A percentile compares a stretch with the other conserved stretches of the same genome.
phyloP scores from a whole-genome alignment of 2,113 vertebrate species.

The Nerophis ophidion region DNA sequence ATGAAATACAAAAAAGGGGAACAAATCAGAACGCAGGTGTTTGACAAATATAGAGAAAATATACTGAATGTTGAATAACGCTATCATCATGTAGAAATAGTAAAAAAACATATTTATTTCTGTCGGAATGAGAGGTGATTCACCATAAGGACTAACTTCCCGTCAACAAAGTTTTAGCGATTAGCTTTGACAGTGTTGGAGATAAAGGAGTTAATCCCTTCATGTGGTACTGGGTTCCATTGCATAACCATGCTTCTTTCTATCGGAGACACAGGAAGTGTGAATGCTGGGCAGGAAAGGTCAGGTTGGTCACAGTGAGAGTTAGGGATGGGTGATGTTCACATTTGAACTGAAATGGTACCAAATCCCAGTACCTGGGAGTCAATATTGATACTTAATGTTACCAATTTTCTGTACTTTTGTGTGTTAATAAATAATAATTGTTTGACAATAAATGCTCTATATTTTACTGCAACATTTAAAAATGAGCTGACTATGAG shows the following conservation, averaged over 20 bases:
- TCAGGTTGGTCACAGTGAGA: too few relatives aligned
- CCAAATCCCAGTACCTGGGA: too few relatives aligned
- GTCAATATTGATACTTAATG: too few relatives aligned
- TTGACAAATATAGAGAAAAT: too few relatives aligned
- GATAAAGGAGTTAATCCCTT: conserved; percentile 53
- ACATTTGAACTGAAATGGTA: too few relatives aligned
- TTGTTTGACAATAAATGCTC: too few relatives aligned
- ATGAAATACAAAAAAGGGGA: conserved; percentile 6
- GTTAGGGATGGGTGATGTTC: too few relatives aligned
- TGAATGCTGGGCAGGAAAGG: background rate
- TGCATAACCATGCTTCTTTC: conserved; percentile 33
- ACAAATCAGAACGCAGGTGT: background rate
- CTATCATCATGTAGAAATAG: too few relatives aligned
- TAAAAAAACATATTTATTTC: background rate
- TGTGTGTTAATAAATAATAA: too few relatives aligned
- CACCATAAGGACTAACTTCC: background rate
- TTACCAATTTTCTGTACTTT: too few relatives aligned
- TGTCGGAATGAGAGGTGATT: background rate
- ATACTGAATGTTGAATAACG: background rate
- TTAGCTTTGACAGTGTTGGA: conserved; percentile 38
- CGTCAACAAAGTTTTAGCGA: conserved; percentile 33
- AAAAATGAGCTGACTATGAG: too few relatives aligned
- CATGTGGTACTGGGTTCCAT: conserved; percentile 19
- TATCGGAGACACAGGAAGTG: conserved; percentile 8
- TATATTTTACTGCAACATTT: too few relatives aligned